Evolutionary conservation across 2,888 invertebrate species (phyloP).

Genomic region (Tethea ocularis): DNA sequence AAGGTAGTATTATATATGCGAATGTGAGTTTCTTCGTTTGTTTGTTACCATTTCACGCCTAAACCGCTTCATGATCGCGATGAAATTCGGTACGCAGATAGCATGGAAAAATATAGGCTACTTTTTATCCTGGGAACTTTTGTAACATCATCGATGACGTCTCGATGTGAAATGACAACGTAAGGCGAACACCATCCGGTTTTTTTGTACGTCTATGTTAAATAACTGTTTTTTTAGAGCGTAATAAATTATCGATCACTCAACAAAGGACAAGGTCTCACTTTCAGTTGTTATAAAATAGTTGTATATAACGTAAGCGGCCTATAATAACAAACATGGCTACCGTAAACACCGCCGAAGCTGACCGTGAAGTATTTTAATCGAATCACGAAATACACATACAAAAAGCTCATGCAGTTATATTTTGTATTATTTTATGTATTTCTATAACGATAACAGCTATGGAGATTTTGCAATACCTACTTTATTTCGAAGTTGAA

Average conservation of each 20-base stretch:
- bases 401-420: not conserved
- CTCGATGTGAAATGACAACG: too few species aligned
- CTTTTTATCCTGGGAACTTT: too few species aligned
- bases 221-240: not conserved
- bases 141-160: too few species aligned
- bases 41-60: too few species aligned
- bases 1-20: too few species aligned
- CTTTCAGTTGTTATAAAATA: not conserved
- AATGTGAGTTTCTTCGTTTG: too few species aligned
- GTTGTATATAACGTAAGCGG: not conserved
- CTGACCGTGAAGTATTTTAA: conserved; percentile 1
- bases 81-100: too few species aligned
- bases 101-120: too few species aligned
- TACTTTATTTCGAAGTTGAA: too few species aligned
- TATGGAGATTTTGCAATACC: not conserved
- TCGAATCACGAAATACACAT: not conserved
- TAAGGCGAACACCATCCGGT: too few species aligned
- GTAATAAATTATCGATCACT: not conserved
- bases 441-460: not conserved
- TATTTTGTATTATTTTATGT: not conserved
- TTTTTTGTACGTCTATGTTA: too few species aligned
- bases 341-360: not conserved
- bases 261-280: not conserved
- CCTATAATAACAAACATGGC: not conserved
- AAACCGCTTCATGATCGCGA: too few species aligned